phyloP scores from a whole-genome alignment of 2,797 vertebrate species.

The Fistularia tabacaria region DNA sequence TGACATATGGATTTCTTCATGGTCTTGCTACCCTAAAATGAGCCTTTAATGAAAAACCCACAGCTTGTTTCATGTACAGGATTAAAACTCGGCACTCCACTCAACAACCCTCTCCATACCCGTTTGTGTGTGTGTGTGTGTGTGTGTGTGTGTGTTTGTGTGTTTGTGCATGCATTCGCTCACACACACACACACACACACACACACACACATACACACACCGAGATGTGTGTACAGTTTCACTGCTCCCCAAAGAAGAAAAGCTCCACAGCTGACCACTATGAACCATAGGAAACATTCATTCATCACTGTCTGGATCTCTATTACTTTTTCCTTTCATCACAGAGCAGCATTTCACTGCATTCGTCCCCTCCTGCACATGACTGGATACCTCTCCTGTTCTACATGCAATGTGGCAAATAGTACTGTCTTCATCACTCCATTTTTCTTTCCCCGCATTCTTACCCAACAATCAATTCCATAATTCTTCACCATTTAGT shows the following conservation, averaged over 20 bases:
- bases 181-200: no score
- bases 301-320: conserved; percentile 57
- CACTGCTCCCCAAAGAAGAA: conserved; percentile 47
- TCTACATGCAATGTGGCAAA: no score
- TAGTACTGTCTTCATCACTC: not conserved
- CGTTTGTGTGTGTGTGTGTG: conserved; percentile 14
- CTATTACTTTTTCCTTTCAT: conserved; percentile 41
- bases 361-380: not conserved
- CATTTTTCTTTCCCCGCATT: conserved; percentile 1
- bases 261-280: conserved; percentile 34
- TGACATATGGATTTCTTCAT: conserved; percentile 77
- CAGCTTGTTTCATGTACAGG: conserved; percentile 64
- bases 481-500: not conserved
- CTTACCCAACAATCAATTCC: not conserved
- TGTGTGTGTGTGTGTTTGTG: conserved; percentile 15
- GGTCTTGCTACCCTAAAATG: conserved; percentile 70
- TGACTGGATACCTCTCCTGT: no score
- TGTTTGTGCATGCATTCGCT: conserved; percentile 10
- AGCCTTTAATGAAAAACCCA: conserved; percentile 76
- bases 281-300: conserved; percentile 39
- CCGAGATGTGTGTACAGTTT: conserved; percentile 16
- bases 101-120: not conserved
- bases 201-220: no score
- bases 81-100: conserved; percentile 59
- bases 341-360: conserved; percentile 26